Conservation (phyloP, 2,113 vertebrate species). For the Loxodonta africana region DNA sequence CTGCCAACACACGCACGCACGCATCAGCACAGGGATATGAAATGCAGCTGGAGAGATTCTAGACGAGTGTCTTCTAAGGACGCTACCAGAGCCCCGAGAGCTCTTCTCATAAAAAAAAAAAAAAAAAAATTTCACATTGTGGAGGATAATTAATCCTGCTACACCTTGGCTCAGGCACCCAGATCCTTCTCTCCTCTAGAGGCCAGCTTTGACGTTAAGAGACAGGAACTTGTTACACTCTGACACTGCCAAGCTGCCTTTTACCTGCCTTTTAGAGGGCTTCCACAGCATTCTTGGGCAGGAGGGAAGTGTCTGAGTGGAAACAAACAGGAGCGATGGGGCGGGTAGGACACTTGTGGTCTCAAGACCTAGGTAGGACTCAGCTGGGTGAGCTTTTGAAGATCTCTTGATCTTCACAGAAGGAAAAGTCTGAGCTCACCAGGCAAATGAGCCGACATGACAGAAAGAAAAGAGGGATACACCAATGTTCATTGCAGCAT, state of each 20-base stretch:
- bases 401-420: not conserved
- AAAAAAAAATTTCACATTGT: not conserved
- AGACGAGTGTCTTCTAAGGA: not conserved
- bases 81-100: not conserved
- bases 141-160: not conserved
- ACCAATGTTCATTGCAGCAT: too few relatives aligned
- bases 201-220: constrained; percentile 48
- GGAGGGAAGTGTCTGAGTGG: not conserved
- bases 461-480: not conserved
- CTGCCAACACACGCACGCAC: too few relatives aligned
- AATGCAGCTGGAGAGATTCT: not conserved
- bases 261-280: not conserved
- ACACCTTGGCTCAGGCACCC: not conserved
- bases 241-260: not conserved
- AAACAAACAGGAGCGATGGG: not conserved
- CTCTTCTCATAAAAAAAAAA: not conserved
- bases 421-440: not conserved
- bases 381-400: not conserved
- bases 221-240: not conserved
- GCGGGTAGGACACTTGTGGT: too few relatives aligned
- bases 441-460: not conserved
- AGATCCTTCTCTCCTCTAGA: not conserved
- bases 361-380: not conserved
- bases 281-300: not conserved
- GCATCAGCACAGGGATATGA: not conserved